Percentiles rank a stretch among this genome's conserved stretches.
phyloP scores from a whole-genome alignment of 2,113 vertebrate genomes.

The Crotalus helleri region DNA sequence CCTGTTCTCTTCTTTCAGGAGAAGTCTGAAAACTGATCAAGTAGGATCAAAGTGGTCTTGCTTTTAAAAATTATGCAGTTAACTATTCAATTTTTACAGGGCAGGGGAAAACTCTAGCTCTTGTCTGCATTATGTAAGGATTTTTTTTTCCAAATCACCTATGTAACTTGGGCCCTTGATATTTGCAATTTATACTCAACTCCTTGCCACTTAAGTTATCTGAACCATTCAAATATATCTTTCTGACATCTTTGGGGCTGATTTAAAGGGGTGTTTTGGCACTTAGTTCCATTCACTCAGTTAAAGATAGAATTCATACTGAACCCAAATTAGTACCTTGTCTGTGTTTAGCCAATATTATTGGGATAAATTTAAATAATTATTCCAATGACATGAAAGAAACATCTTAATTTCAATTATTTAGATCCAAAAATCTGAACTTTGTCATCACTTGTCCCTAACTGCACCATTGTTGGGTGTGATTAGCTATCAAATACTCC shows the following conservation, averaged over 20 bases:
- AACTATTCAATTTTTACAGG: not conserved
- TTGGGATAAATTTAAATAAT: not conserved
- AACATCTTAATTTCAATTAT: not conserved
- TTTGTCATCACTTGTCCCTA: not conserved
- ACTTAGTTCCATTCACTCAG: not conserved
- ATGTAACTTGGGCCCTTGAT: not conserved
- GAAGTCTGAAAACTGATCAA: not conserved
- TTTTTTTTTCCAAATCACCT: not conserved
- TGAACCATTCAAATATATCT: not conserved
- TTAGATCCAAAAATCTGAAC: not conserved
- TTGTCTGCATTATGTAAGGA: not conserved
- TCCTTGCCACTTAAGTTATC: not conserved
- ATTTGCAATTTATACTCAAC: not conserved
- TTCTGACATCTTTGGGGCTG: not conserved
- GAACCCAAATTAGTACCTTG: not conserved
- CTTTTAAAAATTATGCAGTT: too few species aligned
- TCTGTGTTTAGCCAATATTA: not conserved
- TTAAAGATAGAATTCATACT: not conserved
- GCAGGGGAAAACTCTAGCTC: not conserved
- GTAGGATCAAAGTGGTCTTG: not conserved
- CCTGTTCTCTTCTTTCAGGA: not conserved
- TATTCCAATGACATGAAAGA: not conserved
- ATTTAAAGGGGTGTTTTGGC: not conserved
- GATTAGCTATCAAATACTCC: not conserved
- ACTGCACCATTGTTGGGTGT: not conserved